Evolutionary conservation across 2,113 vertebrate genomes (phyloP), one percentile per base, ranked within the genome.

Genomic region (Forbesichthys papilliferus): DNA sequence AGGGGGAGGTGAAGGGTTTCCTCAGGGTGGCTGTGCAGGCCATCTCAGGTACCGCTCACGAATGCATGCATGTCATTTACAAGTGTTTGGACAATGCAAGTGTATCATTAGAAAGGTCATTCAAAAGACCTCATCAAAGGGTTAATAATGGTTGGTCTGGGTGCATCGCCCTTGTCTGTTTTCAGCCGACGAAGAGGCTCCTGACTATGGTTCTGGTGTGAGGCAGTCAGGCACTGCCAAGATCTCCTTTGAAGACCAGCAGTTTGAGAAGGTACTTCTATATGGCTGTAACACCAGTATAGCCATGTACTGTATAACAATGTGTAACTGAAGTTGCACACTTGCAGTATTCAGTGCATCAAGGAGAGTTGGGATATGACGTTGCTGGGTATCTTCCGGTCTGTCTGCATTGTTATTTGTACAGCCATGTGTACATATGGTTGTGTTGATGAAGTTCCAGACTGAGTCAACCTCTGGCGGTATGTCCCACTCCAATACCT

Each of bases 1-100:
- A 98, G 87, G 98, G 98, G 0, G 97, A 99, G 72, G 96, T 99
- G 74, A 98, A 98, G 75, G 98, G 98, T 70, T 99, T 99, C 86
- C 94, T 99, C 61, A 94, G 96, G 0, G 97, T 99, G 74, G 98
- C 98, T 0, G 97, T 99, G 5, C 98, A 99, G 87, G 96, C 97
- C 69, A 98, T 96, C 84, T 98, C 97, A 91, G 96, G 97, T 99
- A 92, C 54, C 52, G 16, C 18, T 33, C n/a, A 16, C 9, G 58
- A 16, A 61, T 46, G 12, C n/a, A 3, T 6, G 27, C 9, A 58
- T 16, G 2, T 27, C 56, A 0, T 5, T 3, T 16, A 5, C 54
- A 16, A 12, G 13, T 52, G 11, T 52, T 52, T 42, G 36, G 36
- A 42, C 36, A 42, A 42, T 27, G 27, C 12, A 10, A 49, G 12